phyloP scores from a whole-genome alignment of 2,888 invertebrate species.

The Acleris laterana region DNA sequence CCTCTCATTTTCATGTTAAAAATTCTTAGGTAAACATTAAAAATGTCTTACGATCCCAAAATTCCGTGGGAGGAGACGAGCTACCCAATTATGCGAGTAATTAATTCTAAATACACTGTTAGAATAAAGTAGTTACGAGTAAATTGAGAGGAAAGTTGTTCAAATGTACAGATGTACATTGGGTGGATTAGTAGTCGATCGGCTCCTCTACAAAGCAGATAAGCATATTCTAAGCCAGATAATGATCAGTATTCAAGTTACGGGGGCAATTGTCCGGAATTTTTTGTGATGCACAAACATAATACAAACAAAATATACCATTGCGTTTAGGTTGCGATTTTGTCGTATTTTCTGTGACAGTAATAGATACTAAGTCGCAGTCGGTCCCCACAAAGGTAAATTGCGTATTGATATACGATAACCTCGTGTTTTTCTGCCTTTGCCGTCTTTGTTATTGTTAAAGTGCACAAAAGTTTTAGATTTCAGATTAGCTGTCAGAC shows the following conservation, averaged over 20 bases:
- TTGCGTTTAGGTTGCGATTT: conserved; percentile 77
- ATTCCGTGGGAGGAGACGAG: conserved; percentile 3
- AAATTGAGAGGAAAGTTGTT: conserved; percentile 72
- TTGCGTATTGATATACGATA: conserved; percentile 77
- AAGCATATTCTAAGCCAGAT: conserved; percentile 72
- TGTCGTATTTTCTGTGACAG: conserved; percentile 62
- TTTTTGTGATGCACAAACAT: conserved; percentile 60
- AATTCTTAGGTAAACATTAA: conserved; percentile 10
- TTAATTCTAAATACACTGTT: conserved; percentile 31
- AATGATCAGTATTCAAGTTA: conserved; percentile 80
- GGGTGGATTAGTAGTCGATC: conserved; percentile 67
- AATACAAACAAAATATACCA: conserved; percentile 70
- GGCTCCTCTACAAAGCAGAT: conserved; percentile 72
- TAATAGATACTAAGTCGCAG: conserved; percentile 73
- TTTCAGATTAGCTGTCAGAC: conserved; percentile 59
- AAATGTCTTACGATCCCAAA: conserved; percentile 20
- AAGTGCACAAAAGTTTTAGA: conserved; percentile 59
- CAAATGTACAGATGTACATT: conserved; percentile 68
- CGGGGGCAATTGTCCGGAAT: conserved; percentile 73
- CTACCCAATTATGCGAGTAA: conserved; percentile 25
- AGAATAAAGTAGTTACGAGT: conserved; percentile 49
- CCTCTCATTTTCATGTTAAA: conserved; percentile 2
- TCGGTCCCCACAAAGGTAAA: conserved; percentile 71
- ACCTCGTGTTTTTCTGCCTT: conserved; percentile 72
- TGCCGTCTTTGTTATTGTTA: conserved; percentile 49